A percentile compares a stretch with the other conserved stretches of the same genome.
Evolutionary conservation across 2,113 vertebrate species (phyloP).

Genomic region (Machaerirhynchus nigripectus): DNA sequence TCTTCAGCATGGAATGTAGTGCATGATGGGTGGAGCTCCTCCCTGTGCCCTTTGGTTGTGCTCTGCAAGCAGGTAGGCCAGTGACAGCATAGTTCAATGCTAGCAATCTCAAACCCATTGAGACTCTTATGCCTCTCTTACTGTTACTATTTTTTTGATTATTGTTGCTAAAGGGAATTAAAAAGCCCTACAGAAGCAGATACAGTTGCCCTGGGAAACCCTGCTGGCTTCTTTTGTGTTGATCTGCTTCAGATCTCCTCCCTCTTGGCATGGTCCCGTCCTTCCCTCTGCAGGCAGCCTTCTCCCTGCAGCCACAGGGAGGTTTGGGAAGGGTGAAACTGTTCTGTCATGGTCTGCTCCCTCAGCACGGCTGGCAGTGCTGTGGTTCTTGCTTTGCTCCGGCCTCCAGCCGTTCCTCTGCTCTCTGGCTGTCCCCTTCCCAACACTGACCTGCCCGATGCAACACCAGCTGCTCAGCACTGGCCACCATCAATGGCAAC

Average conservation of each 20-base stretch:
- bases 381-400: fast-evolving
- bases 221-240: neutral
- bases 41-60: fast-evolving
- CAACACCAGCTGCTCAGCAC: neutral
- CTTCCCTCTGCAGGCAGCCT: too few relatives aligned
- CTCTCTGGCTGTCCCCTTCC: neutral
- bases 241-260: neutral
- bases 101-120: neutral
- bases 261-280: fast-evolving
- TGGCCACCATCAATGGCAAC: fast-evolving
- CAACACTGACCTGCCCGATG: fast-evolving
- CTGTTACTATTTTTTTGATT: neutral
- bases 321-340: neutral
- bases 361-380: neutral
- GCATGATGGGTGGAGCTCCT: neutral
- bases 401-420: fast-evolving
- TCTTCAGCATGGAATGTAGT: neutral
- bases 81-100: fast-evolving
- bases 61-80: neutral
- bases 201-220: neutral
- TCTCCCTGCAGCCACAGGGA: neutral
- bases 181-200: neutral
- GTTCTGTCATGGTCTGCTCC: neutral
- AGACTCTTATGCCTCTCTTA: neutral
- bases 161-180: neutral